These are phyloP conservation scores for Mesitornis unicolor DNA, from an alignment of 2,113 vertebrate genomes.

Conservation along the genomic window DNA sequence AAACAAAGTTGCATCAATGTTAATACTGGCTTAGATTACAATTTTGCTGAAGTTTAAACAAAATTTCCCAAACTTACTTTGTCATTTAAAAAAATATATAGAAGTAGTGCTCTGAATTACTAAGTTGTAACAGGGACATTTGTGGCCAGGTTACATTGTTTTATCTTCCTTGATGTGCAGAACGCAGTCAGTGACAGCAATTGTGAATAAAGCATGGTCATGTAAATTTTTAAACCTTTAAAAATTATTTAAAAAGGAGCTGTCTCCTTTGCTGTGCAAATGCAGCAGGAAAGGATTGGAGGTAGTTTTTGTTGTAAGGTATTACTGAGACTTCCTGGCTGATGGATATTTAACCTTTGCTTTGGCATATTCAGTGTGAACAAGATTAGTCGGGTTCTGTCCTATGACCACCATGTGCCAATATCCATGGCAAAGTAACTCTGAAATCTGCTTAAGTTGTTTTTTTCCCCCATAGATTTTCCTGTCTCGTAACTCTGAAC, in stretches of 20 bases:
- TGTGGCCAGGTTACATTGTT: not conserved
- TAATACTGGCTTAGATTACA: not conserved
- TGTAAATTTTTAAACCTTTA: not conserved
- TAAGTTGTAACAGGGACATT: not conserved
- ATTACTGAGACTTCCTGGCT: not conserved
- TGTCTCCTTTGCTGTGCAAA: not conserved
- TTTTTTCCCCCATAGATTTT: not conserved
- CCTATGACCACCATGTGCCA: not conserved
- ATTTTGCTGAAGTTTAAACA: not conserved
- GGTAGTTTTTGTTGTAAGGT: not conserved
- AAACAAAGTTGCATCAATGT: not conserved
- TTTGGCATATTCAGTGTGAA: not conserved
- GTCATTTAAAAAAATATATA: not conserved
- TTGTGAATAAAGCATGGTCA: not conserved
- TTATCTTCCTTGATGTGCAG: not conserved
- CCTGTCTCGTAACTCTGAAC: not conserved
- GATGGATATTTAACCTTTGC: not conserved
- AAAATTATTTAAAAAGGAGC: not conserved
- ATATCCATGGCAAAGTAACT: not conserved
- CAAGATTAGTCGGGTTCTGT: not conserved
- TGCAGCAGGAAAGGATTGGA: not conserved
- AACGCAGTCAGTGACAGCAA: not conserved
- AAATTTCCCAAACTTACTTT: not conserved
- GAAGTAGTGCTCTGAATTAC: not conserved
- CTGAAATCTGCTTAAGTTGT: not conserved